Evolutionary conservation across 2,797 vertebrate species (phyloP).

Genomic region (Alca torda): DNA sequence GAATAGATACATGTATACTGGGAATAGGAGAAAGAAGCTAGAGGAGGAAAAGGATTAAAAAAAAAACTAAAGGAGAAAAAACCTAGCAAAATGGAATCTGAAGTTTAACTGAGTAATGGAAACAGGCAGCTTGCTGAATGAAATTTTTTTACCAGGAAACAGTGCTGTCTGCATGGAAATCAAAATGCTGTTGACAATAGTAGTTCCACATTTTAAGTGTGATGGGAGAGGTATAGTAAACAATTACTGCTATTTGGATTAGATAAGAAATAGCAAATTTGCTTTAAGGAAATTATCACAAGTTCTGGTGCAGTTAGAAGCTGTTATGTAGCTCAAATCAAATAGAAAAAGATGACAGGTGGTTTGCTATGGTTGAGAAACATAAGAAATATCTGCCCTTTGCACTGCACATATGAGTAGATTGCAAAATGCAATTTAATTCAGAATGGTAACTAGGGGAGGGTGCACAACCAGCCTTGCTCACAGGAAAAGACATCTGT

Average conservation of each 20-base stretch:
- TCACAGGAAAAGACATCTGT: background rate
- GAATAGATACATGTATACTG: background rate
- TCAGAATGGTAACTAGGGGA: background rate
- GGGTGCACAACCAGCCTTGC: background rate
- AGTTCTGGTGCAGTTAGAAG: background rate
- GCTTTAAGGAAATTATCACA: conserved; percentile 11
- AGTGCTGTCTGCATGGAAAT: background rate
- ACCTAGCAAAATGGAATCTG: background rate
- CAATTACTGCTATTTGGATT: conserved; percentile 31
- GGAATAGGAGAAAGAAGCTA: background rate
- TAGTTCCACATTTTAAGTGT: background rate
- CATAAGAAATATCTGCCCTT: conserved; percentile 20
- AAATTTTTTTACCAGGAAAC: background rate
- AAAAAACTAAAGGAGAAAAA: background rate
- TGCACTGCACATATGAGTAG: background rate
- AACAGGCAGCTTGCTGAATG: background rate
- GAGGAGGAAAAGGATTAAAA: background rate
- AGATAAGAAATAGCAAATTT: conserved; percentile 37
- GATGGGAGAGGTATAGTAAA: background rate
- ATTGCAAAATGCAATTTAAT: conserved; percentile 32
- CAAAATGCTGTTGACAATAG: background rate
- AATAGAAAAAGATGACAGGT: background rate
- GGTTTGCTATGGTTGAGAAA: conserved; percentile 25
- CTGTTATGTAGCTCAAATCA: background rate
- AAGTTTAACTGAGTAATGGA: background rate